Evolutionary conservation across 2,888 invertebrate species (phyloP).

Genomic region (Unio delphinus): DNA sequence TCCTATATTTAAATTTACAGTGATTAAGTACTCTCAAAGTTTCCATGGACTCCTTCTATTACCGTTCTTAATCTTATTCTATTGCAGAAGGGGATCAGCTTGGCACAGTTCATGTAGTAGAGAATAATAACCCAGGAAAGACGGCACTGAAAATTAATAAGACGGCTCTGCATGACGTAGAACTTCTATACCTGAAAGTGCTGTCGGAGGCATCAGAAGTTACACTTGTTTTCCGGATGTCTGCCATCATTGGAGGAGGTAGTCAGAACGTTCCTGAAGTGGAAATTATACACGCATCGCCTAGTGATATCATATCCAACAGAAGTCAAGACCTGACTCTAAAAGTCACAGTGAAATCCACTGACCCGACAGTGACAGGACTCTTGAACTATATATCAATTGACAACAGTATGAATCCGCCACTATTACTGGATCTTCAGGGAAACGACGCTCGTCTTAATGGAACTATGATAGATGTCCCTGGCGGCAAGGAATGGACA

Average conservation of each 20-base stretch:
- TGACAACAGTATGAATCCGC: conserved; percentile 14
- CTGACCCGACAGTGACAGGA: conserved; percentile 19
- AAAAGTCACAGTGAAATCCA: conserved; percentile 23
- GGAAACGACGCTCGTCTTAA: conserved; percentile 13
- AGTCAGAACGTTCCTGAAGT: conserved; percentile 20
- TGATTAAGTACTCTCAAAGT: no score
- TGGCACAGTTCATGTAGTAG: conserved; percentile 18
- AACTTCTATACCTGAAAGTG: conserved; percentile 30
- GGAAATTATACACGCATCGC: conserved; percentile 22
- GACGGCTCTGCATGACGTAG: conserved; percentile 15
- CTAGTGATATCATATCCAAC: conserved; percentile 23
- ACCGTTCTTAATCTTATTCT: not conserved
- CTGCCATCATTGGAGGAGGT: conserved; percentile 14
- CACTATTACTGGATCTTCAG: conserved; percentile 23
- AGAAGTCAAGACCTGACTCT: conserved; percentile 15
- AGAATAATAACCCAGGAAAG: conserved; percentile 18
- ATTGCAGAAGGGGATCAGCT: conserved; percentile 25
- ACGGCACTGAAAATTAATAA: conserved; percentile 28
- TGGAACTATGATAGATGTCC: conserved; percentile 12
- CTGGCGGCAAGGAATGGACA: conserved; percentile 24
- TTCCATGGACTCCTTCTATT: not conserved
- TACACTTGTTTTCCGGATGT: conserved; percentile 28
- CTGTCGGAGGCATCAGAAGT: conserved; percentile 34
- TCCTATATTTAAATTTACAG: no score
- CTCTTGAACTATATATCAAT: conserved; percentile 36